A percentile compares a stretch with the other conserved stretches of the same genome.
Evolutionary conservation across 2,113 vertebrate genomes (phyloP).

Genomic region (Limanda limanda): DNA sequence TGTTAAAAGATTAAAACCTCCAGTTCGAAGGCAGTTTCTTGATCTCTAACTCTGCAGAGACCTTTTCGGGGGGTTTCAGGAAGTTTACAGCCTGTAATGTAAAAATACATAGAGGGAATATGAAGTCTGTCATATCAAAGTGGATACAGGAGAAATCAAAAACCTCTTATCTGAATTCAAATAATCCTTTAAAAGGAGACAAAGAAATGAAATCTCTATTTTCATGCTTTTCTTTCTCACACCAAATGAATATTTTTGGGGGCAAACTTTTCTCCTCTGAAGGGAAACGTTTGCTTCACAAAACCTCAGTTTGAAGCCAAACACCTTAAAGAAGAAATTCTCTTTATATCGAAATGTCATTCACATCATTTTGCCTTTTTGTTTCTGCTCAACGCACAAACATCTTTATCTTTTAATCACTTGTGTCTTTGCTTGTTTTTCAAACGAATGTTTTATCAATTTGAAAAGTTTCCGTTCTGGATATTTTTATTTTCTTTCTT

Average conservation of each 20-base stretch:
- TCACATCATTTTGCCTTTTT: slow-evolving; percentile 27
- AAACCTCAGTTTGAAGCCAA: slow-evolving; percentile 62
- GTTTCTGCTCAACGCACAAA: slow-evolving; percentile 15
- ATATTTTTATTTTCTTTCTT: slow-evolving; percentile 7
- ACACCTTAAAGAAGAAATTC: slow-evolving; percentile 19
- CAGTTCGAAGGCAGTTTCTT: too few species aligned
- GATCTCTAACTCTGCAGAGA: too few species aligned
- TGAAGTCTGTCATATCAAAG: too few species aligned
- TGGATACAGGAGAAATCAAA: too few species aligned
- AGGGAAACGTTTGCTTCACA: slow-evolving; percentile 48
- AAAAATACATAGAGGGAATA: too few species aligned
- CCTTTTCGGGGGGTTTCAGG: not conserved
- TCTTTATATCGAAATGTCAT: not conserved
- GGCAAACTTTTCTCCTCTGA: slow-evolving; percentile 43
- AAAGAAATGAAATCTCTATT: slow-evolving; percentile 38
- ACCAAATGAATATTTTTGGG: slow-evolving; percentile 33
- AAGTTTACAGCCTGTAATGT: too few species aligned
- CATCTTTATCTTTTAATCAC: slow-evolving; percentile 9
- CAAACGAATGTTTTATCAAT: not conserved
- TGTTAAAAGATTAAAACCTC: too few species aligned
- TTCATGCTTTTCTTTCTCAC: slow-evolving; percentile 55
- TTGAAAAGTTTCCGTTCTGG: not conserved
- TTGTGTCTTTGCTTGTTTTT: not conserved
- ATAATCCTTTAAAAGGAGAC: too few species aligned
- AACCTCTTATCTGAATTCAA: too few species aligned